Conservation (phyloP, 2,888 invertebrate species). For the Subacronicta megacephala region DNA sequence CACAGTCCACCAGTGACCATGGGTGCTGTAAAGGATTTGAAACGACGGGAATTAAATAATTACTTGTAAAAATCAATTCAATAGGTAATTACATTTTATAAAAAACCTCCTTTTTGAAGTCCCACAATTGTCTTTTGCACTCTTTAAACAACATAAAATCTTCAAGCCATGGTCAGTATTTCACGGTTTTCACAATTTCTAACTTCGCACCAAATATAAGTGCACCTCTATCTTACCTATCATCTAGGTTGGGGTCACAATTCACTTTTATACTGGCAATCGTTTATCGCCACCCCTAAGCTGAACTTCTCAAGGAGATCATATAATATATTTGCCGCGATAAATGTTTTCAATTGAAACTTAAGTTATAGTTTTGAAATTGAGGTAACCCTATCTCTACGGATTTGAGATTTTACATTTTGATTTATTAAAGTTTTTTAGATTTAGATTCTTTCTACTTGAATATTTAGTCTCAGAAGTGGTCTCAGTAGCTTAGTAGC, state of each 20-base stretch:
- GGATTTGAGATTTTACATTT: conserved; percentile 21
- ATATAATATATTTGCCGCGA: conserved; percentile 57
- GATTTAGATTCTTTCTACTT: not conserved
- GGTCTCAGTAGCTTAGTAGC: too few species aligned
- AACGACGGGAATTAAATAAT: too few species aligned
- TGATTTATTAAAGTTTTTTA: conserved; percentile 22
- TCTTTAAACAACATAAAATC: too few species aligned
- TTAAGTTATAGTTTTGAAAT: conserved; percentile 43
- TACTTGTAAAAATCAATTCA: too few species aligned
- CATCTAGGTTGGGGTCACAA: conserved; percentile 68
- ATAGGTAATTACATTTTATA: too few species aligned
- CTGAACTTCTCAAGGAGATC: conserved; percentile 60
- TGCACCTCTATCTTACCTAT: conserved; percentile 66
- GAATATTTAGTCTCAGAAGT: too few species aligned
- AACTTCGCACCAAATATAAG: conserved; percentile 54
- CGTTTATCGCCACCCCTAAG: conserved; percentile 64
- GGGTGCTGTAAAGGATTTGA: too few species aligned
- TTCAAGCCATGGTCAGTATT: conserved; percentile 16
- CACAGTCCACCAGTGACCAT: too few species aligned
- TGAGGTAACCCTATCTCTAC: conserved; percentile 19
- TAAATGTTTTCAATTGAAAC: conserved; percentile 54
- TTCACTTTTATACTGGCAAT: conserved; percentile 75
- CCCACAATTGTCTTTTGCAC: too few species aligned
- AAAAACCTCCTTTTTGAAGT: too few species aligned
- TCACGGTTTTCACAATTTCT: conserved; percentile 13